Evolutionary conservation across 2,113 vertebrate species (phyloP).

Genomic region (Mormyrus iriodes): DNA sequence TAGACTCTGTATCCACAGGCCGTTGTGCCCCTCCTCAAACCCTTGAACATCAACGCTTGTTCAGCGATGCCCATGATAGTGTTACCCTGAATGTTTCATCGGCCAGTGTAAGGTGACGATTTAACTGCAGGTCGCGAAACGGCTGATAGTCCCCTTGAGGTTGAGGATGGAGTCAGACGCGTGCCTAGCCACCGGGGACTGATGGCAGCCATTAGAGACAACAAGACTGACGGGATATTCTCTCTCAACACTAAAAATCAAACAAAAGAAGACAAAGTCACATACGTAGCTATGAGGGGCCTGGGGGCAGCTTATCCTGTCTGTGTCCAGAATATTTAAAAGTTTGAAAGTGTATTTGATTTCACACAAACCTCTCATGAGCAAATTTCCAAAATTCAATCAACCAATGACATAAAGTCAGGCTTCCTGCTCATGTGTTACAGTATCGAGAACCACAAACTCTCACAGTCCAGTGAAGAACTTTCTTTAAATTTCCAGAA

Average conservation of each 20-base stretch:
- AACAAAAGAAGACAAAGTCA: background rate
- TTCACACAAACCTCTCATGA: background rate
- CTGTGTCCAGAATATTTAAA: background rate
- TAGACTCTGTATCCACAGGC: background rate
- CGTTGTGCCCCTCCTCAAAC: background rate
- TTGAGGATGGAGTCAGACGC: background rate
- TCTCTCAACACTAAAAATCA: background rate
- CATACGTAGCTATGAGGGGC: background rate
- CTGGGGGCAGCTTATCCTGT: background rate
- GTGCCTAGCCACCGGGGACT: background rate
- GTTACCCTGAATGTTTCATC: conserved; percentile 50
- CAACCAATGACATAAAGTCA: background rate
- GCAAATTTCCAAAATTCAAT: background rate
- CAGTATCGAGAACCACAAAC: background rate
- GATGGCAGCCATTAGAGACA: background rate
- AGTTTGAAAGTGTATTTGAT: background rate
- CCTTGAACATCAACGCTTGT: background rate
- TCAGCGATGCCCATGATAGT: conserved; percentile 26
- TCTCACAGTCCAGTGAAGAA: background rate
- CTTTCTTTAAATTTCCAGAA: background rate
- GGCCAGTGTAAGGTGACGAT: conserved; percentile 38
- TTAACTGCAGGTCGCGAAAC: background rate
- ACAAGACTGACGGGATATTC: background rate
- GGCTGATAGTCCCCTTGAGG: background rate
- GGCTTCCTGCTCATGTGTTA: background rate